phyloP scores from a whole-genome alignment of 92 coral and sea anemone species.

The Palythoa grandiflora region DNA sequence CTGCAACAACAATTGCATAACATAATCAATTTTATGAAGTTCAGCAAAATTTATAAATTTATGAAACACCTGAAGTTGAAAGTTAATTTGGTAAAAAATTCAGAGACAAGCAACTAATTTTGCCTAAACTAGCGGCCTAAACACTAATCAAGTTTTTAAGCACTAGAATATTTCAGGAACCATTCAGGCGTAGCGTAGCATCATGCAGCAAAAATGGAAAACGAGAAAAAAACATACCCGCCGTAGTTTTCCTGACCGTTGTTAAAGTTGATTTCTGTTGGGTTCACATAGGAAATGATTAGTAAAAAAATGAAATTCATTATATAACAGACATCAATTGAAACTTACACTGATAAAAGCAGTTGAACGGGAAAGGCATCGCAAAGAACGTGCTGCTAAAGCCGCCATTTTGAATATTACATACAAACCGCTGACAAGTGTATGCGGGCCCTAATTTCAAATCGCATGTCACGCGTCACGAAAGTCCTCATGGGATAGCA shows the following conservation, averaged over 20 bases:
- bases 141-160: too few species aligned
- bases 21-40: too few species aligned
- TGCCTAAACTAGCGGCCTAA: too few species aligned
- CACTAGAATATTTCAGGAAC: neutral
- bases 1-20: too few species aligned
- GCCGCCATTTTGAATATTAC: slow-evolving; percentile 86
- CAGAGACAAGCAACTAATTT: too few species aligned
- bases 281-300: neutral
- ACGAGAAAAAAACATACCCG: neutral
- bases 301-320: neutral
- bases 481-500: slow-evolving; percentile 62
- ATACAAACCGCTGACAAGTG: slow-evolving; percentile 4
- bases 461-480: neutral
- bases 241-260: slow-evolving; percentile 24
- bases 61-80: too few species aligned
- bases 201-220: neutral
- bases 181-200: too few species aligned
- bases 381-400: slow-evolving; percentile 80
- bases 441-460: neutral
- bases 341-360: slow-evolving; percentile 65
- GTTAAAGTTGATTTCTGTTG: slow-evolving; percentile 31
- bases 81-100: too few species aligned
- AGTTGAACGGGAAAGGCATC: slow-evolving; percentile 77
- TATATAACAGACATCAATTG: neutral
- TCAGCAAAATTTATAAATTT: too few species aligned